Percentiles rank a stretch among this genome's conserved stretches.
These are phyloP conservation scores for Isurus oxyrinchus DNA, from an alignment of 2,113 vertebrate species.

Conservation along the genomic window DNA sequence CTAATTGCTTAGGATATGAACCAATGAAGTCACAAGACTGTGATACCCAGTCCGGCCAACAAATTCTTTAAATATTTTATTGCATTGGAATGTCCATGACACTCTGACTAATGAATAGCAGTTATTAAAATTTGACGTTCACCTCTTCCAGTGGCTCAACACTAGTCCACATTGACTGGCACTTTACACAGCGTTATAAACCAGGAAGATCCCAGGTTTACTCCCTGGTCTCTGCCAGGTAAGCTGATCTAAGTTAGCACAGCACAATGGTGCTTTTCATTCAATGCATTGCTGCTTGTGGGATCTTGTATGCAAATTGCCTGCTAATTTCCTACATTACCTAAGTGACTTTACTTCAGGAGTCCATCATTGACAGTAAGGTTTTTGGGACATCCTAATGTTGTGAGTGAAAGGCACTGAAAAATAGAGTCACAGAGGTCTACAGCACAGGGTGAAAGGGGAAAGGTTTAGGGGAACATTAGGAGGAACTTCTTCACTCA, in stretches of 20 bases:
- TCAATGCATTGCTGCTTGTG: too few species aligned
- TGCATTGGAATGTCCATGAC: not conserved
- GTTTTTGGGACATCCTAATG: too few species aligned
- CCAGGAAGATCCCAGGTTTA: not conserved
- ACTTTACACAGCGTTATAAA: not conserved
- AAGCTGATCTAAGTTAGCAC: not conserved
- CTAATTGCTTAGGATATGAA: not conserved
- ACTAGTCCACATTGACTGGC: not conserved
- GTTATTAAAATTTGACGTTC: not conserved
- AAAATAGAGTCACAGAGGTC: too few species aligned
- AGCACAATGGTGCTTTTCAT: too few species aligned
- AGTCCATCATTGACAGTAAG: too few species aligned
- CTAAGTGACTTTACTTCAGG: too few species aligned
- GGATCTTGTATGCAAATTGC: too few species aligned
- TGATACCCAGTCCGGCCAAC: not conserved
- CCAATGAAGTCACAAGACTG: not conserved
- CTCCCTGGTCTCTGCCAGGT: not conserved
- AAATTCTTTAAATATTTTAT: not conserved
- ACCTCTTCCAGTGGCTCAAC: not conserved
- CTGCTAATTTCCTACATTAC: too few species aligned
- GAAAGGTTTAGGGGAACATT: too few species aligned
- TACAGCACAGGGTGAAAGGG: too few species aligned
- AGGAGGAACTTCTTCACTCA: too few species aligned
- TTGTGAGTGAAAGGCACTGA: too few species aligned
- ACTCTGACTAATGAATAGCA: not conserved